A percentile compares a stretch with the other conserved stretches of the same genome.
phyloP scores from a whole-genome alignment of 2,797 vertebrate species.

The Anabacerthia variegaticeps region DNA sequence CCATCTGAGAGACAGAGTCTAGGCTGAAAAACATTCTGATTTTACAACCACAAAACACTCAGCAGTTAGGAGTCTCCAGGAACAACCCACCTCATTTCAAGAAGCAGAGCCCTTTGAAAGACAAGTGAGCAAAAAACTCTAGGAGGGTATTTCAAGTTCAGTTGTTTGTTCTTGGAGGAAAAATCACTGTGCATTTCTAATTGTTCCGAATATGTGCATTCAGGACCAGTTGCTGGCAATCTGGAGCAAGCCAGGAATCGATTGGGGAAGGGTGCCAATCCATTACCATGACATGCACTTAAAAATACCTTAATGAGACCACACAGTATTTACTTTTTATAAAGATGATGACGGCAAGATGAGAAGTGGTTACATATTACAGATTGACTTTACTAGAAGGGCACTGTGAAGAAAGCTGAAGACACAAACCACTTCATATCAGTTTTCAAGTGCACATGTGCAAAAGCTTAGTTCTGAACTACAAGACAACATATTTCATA shows the following conservation, averaged over 20 bases:
- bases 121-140: not conserved
- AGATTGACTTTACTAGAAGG: not conserved
- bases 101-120: not conserved
- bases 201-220: not conserved
- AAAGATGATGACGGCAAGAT: not conserved
- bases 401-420: not conserved
- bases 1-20: not conserved
- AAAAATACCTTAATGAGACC: not conserved
- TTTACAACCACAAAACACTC: not conserved
- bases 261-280: not conserved
- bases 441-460: not conserved
- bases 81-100: not conserved
- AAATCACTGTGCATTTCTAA: not conserved
- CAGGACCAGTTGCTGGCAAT: not conserved
- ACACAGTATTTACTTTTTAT: not conserved
- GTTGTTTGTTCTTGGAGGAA: not conserved
- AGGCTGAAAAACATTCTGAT: not conserved
- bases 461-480: not conserved
- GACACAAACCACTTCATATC: not conserved
- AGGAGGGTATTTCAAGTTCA: not conserved
- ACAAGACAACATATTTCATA: not conserved
- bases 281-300: not conserved
- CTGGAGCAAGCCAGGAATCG: not conserved
- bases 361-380: not conserved
- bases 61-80: not conserved